Percentiles rank a stretch among this genome's conserved stretches.
Evolutionary conservation across 1,140 invertebrate genomes (phyloP).

Genomic region (Lepidostoma basale): DNA sequence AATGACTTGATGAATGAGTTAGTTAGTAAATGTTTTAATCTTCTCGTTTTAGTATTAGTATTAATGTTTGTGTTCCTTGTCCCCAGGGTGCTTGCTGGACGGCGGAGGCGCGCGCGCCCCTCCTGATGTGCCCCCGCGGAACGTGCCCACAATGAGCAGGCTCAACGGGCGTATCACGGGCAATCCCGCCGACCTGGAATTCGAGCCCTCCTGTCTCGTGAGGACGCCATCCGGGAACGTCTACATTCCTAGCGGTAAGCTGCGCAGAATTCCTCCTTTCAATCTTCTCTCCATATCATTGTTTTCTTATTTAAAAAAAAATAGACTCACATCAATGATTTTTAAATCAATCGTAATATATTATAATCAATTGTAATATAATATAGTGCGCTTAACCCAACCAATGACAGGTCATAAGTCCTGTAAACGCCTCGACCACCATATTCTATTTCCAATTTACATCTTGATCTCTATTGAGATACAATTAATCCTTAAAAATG

Average conservation of each 20-base stretch:
- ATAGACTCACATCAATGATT: too few relatives aligned
- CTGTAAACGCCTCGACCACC: too few relatives aligned
- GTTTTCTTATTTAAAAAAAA: background rate
- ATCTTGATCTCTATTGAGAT: too few relatives aligned
- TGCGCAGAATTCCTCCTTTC: background rate
- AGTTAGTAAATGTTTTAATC: too few relatives aligned
- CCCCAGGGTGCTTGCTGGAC: conserved; percentile 82
- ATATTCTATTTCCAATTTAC: too few relatives aligned
- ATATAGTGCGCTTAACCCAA: too few relatives aligned
- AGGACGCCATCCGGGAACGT: conserved; percentile 89
- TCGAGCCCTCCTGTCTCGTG: conserved; percentile 89
- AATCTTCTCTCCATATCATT: background rate
- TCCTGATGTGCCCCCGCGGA: conserved; percentile 86
- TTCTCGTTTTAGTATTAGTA: too few relatives aligned
- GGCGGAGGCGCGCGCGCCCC: conserved; percentile 65
- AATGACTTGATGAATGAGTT: too few relatives aligned
- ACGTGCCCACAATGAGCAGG: conserved; percentile 83
- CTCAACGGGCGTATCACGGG: conserved; percentile 82
- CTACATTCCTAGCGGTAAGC: conserved; percentile 87
- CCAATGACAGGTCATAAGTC: too few relatives aligned
- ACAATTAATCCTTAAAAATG: too few relatives aligned
- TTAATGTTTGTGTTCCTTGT: conserved; percentile 6
- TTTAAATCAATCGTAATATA: too few relatives aligned
- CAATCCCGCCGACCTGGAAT: conserved; percentile 79
- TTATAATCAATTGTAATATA: too few relatives aligned